These are phyloP conservation scores for Chunga burmeisteri DNA, from an alignment of 2,113 vertebrate species.

Conservation along the genomic window DNA sequence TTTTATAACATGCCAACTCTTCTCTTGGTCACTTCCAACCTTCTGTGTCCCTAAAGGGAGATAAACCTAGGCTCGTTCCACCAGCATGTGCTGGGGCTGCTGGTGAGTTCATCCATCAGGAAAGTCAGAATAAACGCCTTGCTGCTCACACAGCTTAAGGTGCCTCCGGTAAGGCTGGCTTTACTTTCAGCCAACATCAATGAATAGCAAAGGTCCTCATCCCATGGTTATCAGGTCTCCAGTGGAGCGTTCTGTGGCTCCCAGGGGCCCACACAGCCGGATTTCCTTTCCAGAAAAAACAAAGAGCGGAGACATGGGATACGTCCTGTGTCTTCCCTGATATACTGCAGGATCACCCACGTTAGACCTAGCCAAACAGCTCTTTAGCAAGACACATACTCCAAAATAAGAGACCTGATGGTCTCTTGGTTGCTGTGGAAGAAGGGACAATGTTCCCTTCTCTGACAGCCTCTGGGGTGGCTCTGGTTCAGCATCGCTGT, in stretches of 20 bases:
- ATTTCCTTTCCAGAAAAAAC: slow-evolving; percentile 43
- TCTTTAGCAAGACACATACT: neutral
- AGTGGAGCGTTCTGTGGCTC: neutral
- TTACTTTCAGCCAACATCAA: neutral
- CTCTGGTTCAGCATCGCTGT: neutral
- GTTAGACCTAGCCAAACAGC: neutral
- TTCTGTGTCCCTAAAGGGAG: neutral
- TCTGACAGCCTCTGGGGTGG: neutral
- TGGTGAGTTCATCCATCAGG: neutral
- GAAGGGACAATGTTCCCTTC: neutral
- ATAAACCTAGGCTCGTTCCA: neutral
- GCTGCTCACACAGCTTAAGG: neutral
- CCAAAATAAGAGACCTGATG: slow-evolving; percentile 16
- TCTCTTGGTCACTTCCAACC: neutral
- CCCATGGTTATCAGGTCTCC: neutral
- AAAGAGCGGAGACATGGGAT: slow-evolving; percentile 7
- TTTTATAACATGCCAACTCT: neutral
- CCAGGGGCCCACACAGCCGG: neutral
- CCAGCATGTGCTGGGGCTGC: neutral
- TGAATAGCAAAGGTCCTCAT: neutral
- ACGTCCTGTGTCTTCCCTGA: slow-evolving; percentile 6
- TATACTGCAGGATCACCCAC: slow-evolving; percentile 16
- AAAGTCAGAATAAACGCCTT: neutral
- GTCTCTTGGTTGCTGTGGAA: neutral
- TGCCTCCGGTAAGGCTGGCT: neutral